Conservation (phyloP, 2,113 vertebrate genomes). For the Chunga burmeisteri region DNA sequence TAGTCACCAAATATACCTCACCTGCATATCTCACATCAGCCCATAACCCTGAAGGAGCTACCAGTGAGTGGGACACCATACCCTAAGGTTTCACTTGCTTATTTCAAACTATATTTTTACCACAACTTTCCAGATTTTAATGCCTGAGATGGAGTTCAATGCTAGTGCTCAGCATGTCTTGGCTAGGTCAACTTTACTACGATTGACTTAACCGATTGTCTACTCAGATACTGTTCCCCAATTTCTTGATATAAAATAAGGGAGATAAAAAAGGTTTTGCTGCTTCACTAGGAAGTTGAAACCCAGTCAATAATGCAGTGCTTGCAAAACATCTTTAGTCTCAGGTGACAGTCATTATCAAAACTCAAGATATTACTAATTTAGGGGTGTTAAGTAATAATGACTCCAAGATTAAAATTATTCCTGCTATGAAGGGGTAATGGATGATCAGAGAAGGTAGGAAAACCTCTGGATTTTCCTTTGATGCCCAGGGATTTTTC, state of each 20-base stretch:
- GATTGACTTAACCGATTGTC: neutral
- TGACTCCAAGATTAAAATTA: neutral
- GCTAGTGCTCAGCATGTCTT: neutral
- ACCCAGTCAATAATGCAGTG: neutral
- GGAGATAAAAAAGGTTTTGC: neutral
- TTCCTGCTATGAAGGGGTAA: neutral
- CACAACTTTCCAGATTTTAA: neutral
- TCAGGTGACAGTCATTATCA: neutral
- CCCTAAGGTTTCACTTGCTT: neutral
- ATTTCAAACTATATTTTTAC: neutral
- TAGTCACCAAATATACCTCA: accelerated
- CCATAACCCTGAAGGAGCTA: neutral
- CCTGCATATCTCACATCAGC: neutral
- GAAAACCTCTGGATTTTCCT: neutral
- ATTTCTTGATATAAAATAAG: neutral
- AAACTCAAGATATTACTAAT: neutral
- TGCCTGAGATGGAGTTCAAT: neutral
- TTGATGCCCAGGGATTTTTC: neutral
- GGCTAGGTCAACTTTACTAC: neutral
- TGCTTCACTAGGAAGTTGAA: neutral
- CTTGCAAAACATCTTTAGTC: neutral
- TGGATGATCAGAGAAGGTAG: neutral
- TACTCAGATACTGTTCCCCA: neutral
- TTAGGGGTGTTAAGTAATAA: neutral
- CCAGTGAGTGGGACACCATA: neutral